phyloP scores from a whole-genome alignment of 2,888 invertebrate genomes.

The Mayetiola destructor region DNA sequence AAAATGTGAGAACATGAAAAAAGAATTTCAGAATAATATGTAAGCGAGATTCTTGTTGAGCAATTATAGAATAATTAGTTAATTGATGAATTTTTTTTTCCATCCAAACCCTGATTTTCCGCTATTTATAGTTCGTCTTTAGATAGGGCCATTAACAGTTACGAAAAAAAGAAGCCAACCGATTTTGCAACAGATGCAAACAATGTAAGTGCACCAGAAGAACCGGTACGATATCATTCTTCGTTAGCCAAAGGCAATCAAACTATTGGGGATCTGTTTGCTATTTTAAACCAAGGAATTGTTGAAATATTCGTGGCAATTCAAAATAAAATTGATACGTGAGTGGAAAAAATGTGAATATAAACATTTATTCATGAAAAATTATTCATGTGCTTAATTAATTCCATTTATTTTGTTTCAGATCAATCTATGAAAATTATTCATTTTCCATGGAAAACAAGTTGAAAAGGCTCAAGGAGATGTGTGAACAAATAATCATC shows the following conservation, averaged over 20 bases:
- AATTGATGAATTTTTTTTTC: neutral
- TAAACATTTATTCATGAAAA: too few relatives aligned
- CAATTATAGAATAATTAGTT: slow-evolving; percentile 10
- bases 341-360: slow-evolving; percentile 4
- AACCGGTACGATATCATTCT: neutral
- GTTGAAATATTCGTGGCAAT: neutral
- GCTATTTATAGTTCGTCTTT: neutral
- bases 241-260: neutral
- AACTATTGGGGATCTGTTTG: neutral
- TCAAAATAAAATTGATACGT: neutral
- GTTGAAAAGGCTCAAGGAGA: neutral
- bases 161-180: slow-evolving; percentile 2
- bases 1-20: neutral
- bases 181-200: neutral
- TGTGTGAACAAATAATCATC: neutral
- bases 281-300: neutral
- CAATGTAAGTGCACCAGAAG: neutral
- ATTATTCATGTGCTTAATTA: neutral
- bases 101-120: neutral
- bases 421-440: slow-evolving; percentile 6
- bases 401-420: slow-evolving; percentile 6
- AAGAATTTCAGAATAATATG: neutral
- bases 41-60: slow-evolving; percentile 3
- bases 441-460: neutral
- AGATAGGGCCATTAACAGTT: neutral